Evolutionary conservation across 2,797 vertebrate genomes (phyloP), one percentile per base, ranked within the genome.

Genomic region (Lagocephalus sceleratus): DNA sequence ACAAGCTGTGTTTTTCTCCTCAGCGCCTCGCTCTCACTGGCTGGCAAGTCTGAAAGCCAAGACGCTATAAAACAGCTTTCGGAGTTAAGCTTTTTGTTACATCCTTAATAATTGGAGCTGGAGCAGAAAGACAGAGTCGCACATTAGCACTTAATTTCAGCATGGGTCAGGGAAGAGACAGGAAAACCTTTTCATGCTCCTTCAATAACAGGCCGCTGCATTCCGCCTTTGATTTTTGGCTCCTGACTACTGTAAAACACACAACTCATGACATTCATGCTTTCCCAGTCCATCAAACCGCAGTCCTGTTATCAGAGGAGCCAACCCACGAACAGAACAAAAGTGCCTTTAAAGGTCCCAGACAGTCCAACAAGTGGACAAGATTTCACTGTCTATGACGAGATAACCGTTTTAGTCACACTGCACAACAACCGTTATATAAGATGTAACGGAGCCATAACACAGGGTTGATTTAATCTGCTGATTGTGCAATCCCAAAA

Each of bases 141-240:
- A 73, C 60, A 63, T 73, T 68, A 73, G 57, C 73, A 63, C 58
- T 48, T 56, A 14, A 51, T 74, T 60, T 72, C 16, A 57, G 81
- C 75, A 16, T 66, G 39, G 68, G 60, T 59, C 77, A 66, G 42
- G 65, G 53, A 73, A 59, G 51, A 58, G 54, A 74, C 52, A 25
- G 63, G 42, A 51, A 69, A 76, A 66, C 42, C 54, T 59, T 62
- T 45, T 54, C 3, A 12, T 58, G 62, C 52, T 73, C 51, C 62
- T 67, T 61, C 63, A 76, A 80, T 64, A 68, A 81, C 75, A 84
- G 60, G 68, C 59, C 63, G 63, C 63, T 6, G 38, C 80, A 75
- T 86, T 84, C 84, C 79, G 60, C 59, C 55, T 56, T 64, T 84
- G 77, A 87, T 85, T 78, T 81, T 69, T 79, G 61, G 60, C 59